Base-by-base conservation (phyloP, 2,113 vertebrate genomes). In the Rhombomys opimus region DNA sequence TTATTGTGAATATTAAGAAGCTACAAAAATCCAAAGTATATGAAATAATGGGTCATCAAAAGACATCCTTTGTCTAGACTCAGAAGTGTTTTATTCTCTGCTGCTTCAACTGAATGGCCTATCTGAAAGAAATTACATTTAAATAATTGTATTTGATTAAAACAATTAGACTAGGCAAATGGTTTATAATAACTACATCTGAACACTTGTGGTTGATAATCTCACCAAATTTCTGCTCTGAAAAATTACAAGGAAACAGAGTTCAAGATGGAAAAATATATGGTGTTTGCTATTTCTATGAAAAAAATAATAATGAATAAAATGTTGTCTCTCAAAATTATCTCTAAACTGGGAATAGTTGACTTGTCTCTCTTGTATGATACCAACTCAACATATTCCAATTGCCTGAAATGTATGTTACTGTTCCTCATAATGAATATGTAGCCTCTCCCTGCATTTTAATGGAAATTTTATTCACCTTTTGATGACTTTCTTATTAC, bases 91-190 rank as follows among this genome's bases (percentile, higher is more conserved):
- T 78, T 76, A 17, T 30, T 91, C 20, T 80, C 38, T 32, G 63
- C 1, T 68, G 67, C 18, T 90, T 92, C 20, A 87, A 75, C 15
- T 68, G n/a, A 30, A 59, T 35, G 76, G 52, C 13, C 67, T 91
- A 50, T 81, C 25, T 88, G 84, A 93, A 63, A 92, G 38, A 23
- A 90, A 67, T 90, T 61, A 65, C 10, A 92, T 87, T 89, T 84
- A 86, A 96, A 90, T 90, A 1, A 90, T 93, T 59, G n/a, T 57
- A 91, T 65, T 92, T 89, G 30, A 78, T 93, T 96, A 95, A 82
- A 87, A 90, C 6, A 23, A 52, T 81, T 35, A 81, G 75, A 78
- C 67, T 75, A 2, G 41, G 18, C 23, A 89, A 41, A 7, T 75
- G 73, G 7, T 59, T 90, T 77, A 82, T 61, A 94, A 80, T 41